Base-by-base conservation (phyloP, 2,113 vertebrate genomes). In the Notarius quadriscutis region DNA sequence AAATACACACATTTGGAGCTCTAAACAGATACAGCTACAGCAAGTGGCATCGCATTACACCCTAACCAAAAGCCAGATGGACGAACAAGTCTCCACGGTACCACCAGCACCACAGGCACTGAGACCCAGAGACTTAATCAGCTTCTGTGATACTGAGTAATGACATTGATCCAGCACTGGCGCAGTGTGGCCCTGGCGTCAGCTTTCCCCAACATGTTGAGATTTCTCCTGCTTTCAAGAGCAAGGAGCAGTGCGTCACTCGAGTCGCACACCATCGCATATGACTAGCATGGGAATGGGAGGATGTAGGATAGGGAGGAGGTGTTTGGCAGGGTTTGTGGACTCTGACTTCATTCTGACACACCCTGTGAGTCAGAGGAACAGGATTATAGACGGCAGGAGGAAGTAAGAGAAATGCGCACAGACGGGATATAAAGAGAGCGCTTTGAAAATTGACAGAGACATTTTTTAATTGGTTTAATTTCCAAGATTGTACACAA, bases 171-270 rank as follows among this genome's bases (percentile, higher is more conserved):
- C 69, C 71, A 65, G 71, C 48, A 6, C 77, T 63, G 57, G 86
- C n/a, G 51, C 58, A 67, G 57, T 41, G 17, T 20, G 50, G 81
- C 75, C 50, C 75, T 93, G 93, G 91, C 89, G 20, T 48, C 78
- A 69, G 89, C 91, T 90, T 91, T 92, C 80, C 88, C 91, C 91
- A 92, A 90, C 90, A 90, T 92, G 91, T 88, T 88, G 71, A 83
- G 86, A 88, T 90, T 92, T 94, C 92, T 88, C 85, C 57, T 84
- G 87, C 91, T 89, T 74, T 69, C 4, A 20, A 20, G 79, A 87
- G 75, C 87, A 85, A 91, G 85, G 89, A 91, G 84, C 72, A 84
- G 10, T 63, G 87, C 78, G 18, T 78, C 83, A 84, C 57, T 20
- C 85, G 78, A 50, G 50, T 34, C 63, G 20, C 75, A 67, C 27